Evolutionary conservation across 2,888 invertebrate species (phyloP), one percentile per base, ranked within the genome.

Genomic region (Elmis aenea): DNA sequence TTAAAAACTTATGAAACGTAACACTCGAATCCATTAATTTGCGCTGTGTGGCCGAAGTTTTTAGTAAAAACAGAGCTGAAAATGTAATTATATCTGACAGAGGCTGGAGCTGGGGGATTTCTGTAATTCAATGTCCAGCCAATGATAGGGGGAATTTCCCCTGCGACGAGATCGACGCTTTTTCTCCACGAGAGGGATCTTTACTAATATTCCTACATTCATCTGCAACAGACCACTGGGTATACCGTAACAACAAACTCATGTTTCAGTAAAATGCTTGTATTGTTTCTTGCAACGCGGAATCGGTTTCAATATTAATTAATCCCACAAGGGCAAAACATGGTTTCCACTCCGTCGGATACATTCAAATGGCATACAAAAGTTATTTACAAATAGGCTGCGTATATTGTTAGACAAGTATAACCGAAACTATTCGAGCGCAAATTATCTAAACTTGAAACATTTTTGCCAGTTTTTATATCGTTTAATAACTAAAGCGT

Each of bases 11-110:
- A 33, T 36, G 40, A 33, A 42, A 29, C 33, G 35, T 11, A 28
- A 38, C 38, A 41, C 42, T 46, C 42, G 42, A 47, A 48, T 49
- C 49, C 49, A 51, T 51, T 51, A 51, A 51, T 51, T 49, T 49
- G 42, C 47, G 47, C 45, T 38, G 41, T 33, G 26, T 43, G 45
- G 44, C 44, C 36, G 43, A 41, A 49, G 41, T 44, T 49, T 50
- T 46, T 38, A 43, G 46, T 51, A 51, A 51, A 50, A 51, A 51
- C 47, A 49, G 49, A 48, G 46, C 47, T 40, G 51, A 51, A 51
- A 51, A 51, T 49, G 47, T 51, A 51, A 51, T 51, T 51, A 51
- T 44, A 45, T 45, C 40, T 36, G 44, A 38, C 49, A 47, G 47
- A 38, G 33, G 45, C 35, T 42, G 38, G 37, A 42, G 46, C 34